Conservation (phyloP, 2,113 vertebrate species). For the Cryptoleucopteryx plumbea region DNA sequence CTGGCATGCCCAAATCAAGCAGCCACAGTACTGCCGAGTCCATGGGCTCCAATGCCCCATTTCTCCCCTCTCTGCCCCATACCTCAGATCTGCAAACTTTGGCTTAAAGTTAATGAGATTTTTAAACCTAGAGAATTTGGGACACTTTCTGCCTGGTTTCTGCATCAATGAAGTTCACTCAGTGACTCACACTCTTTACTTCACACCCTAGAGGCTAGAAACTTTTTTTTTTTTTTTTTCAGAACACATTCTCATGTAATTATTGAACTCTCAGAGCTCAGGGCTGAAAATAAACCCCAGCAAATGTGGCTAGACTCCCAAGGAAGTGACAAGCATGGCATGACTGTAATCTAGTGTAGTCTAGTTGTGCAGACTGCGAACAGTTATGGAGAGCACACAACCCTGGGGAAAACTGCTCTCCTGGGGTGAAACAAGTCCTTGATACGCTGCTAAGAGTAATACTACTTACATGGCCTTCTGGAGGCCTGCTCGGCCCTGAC, state of each 20-base stretch:
- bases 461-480: not conserved
- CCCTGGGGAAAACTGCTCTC: not conserved
- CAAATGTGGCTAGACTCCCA: slow-evolving; percentile 39
- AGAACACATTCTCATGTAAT: slow-evolving; percentile 36
- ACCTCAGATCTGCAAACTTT: not conserved
- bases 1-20: not conserved
- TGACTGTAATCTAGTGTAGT: not conserved
- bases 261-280: slow-evolving; percentile 39
- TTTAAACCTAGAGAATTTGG: slow-evolving; percentile 1
- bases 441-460: not conserved
- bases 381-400: not conserved
- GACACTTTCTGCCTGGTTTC: slow-evolving; percentile 41
- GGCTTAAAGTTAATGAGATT: not conserved
- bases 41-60: not conserved
- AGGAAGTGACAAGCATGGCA: slow-evolving; percentile 44
- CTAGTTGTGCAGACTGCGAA: not conserved
- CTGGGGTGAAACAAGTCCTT: not conserved
- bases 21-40: not conserved
- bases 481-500: not conserved
- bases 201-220: slow-evolving; percentile 52
- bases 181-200: slow-evolving; percentile 58
- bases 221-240: not conserved
- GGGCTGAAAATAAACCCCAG: slow-evolving; percentile 55
- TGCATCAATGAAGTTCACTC: slow-evolving; percentile 50
- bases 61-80: not conserved